A percentile compares a stretch with the other conserved stretches of the same genome.
Conservation (phyloP, 2,888 invertebrate species). For the Mimas tiliae region DNA sequence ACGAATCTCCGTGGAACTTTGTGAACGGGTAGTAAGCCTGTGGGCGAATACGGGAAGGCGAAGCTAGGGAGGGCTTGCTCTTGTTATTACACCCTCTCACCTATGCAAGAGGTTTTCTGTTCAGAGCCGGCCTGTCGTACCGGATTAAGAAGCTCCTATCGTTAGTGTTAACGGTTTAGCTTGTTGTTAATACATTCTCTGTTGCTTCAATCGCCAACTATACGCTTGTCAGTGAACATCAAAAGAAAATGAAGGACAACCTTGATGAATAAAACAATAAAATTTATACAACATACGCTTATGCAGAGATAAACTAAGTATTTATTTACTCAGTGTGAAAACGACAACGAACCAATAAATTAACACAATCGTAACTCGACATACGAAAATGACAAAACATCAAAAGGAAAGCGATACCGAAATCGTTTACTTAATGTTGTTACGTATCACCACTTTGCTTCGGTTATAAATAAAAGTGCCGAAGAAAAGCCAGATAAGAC, state of each 20-base stretch:
- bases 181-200: slow-evolving; percentile 64
- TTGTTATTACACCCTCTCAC: slow-evolving; percentile 84
- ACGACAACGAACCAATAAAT: slow-evolving; percentile 16
- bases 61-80: slow-evolving; percentile 60
- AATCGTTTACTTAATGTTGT: slow-evolving; percentile 72
- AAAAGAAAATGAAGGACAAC: slow-evolving; percentile 39
- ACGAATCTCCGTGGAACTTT: slow-evolving; percentile 76
- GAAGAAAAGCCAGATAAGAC: slow-evolving; percentile 82
- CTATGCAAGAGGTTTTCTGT: slow-evolving; percentile 75
- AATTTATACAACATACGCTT: slow-evolving; percentile 27
- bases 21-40: slow-evolving; percentile 66
- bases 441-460: slow-evolving; percentile 74
- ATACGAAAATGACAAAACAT: slow-evolving; percentile 30
- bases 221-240: slow-evolving; percentile 54
- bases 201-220: slow-evolving; percentile 58
- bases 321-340: slow-evolving; percentile 13
- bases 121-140: slow-evolving; percentile 72
- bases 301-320: slow-evolving; percentile 28
- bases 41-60: slow-evolving; percentile 63
- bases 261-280: not conserved
- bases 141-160: slow-evolving; percentile 78
- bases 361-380: slow-evolving; percentile 17
- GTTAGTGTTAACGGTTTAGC: slow-evolving; percentile 73
- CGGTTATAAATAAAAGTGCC: slow-evolving; percentile 80
- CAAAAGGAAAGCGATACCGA: slow-evolving; percentile 57